Percentiles rank a stretch among this genome's conserved stretches.
phyloP scores from a whole-genome alignment of 2,113 vertebrate genomes.

The Macrotis lagotis region DNA sequence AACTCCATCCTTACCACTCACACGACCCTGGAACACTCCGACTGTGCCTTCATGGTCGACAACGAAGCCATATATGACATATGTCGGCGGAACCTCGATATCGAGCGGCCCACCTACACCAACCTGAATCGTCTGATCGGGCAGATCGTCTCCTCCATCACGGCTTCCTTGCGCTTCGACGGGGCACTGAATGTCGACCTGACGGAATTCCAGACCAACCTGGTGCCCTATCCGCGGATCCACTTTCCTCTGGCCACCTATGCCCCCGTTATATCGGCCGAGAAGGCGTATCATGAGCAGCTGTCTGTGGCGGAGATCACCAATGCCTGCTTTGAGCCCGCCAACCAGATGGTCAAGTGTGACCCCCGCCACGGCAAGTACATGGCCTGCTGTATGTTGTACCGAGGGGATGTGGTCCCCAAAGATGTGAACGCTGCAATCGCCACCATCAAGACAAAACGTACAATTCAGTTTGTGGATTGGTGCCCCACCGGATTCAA shows the following conservation, averaged over 20 bases:
- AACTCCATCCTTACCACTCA: conserved; percentile 89
- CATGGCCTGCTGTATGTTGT: conserved; percentile 85
- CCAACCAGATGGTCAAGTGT: conserved; percentile 94
- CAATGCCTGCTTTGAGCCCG: conserved; percentile 89
- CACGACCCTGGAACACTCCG: conserved; percentile 89
- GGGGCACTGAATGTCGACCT: conserved; percentile 84
- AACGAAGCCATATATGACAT: conserved; percentile 83
- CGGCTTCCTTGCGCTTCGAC: conserved; percentile 82
- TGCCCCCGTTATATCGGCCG: conserved; percentile 89
- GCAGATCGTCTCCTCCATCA: conserved; percentile 85
- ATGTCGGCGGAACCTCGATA: conserved; percentile 82
- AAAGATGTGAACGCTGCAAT: conserved; percentile 85
- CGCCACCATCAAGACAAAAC: conserved; percentile 83
- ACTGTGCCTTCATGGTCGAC: conserved; percentile 84
- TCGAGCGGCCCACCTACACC: conserved; percentile 82
- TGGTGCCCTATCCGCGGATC: conserved; percentile 91
- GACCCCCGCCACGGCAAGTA: conserved; percentile 89
- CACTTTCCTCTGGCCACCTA: conserved; percentile 92
- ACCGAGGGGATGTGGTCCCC: conserved; percentile 82
- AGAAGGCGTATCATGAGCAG: conserved; percentile 93
- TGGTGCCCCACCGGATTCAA: conserved; percentile 85
- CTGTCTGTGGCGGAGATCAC: conserved; percentile 92
- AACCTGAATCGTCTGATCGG: conserved; percentile 83
- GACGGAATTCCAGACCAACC: conserved; percentile 84
- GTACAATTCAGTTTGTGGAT: conserved; percentile 83